Evolutionary conservation across 2,888 invertebrate genomes (phyloP).

Genomic region (Cosmorhoe ocellata): DNA sequence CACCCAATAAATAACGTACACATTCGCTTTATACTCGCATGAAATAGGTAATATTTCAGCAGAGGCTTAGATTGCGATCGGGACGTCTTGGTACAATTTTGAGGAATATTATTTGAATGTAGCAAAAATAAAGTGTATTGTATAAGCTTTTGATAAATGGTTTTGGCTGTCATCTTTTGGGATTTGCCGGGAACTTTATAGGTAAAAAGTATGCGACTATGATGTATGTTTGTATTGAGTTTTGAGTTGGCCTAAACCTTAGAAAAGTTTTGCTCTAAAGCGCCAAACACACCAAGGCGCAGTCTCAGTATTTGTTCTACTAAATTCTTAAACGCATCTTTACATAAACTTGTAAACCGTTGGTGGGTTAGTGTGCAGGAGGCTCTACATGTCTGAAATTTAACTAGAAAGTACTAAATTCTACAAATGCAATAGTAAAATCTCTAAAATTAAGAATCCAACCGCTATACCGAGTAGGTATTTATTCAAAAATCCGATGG

Average conservation of each 20-base stretch:
- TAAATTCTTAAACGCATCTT: too few species aligned
- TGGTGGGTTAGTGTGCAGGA: too few species aligned
- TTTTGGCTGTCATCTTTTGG: constrained; percentile 10
- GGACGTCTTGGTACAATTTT: constrained; percentile 30
- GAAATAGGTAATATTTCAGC: constrained; percentile 54
- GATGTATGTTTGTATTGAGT: too few species aligned
- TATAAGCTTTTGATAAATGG: constrained; percentile 20
- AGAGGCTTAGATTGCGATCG: constrained; percentile 46
- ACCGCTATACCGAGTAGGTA: background rate
- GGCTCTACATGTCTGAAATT: too few species aligned
- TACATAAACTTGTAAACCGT: too few species aligned
- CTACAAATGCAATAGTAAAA: too few species aligned
- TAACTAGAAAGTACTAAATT: too few species aligned
- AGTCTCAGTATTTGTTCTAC: too few species aligned
- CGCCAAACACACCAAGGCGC: too few species aligned
- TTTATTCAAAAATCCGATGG: constrained; percentile 47
- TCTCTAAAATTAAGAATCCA: too few species aligned
- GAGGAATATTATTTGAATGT: constrained; percentile 29
- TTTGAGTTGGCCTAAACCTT: too few species aligned
- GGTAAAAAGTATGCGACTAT: background rate
- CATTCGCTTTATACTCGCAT: constrained; percentile 51
- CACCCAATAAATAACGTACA: constrained; percentile 74
- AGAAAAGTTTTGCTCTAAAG: too few species aligned
- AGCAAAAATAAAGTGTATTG: constrained; percentile 24
- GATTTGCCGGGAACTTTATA: background rate